Base-by-base conservation (phyloP, 2,797 vertebrate genomes). In the Carapus acus region DNA sequence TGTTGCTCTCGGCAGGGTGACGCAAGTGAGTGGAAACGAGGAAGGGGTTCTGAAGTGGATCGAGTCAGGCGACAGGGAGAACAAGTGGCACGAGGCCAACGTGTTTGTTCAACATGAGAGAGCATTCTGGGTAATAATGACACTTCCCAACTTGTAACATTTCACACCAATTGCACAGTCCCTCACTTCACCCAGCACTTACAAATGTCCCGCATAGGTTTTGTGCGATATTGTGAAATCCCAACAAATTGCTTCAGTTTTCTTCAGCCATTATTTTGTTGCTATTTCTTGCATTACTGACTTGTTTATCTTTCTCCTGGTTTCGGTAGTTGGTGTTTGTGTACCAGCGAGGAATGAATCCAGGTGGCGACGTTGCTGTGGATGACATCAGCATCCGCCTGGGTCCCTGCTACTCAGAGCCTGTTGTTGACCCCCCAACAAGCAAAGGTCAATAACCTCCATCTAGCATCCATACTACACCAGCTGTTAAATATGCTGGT, bases 41-140 rank as follows among this genome's bases (percentile, higher is more conserved):
- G 60, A 71, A 18, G 85, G 83, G 11, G 16, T 34, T 29, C 57
- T 77, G 49, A 65, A 72, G 31, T 90, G 87, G 87, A 74, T 43
- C 23, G 78, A 86, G 49, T 46, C 77, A 2, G 80, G 77, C 64
- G 49, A 79, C 67, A 79, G 73, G n/a, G 83, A 80, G 37, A 58
- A 86, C 47, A 42, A 71, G 43, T 90, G 88, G 87, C 69, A 57
- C 21, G 43, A 40, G 47, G 78, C 56, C 43, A 68, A 16, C 24
- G 20, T 88, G 46, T 36, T 49, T 33, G 36, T 84, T 18, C 46
- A 70, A 47, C 73, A 79, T 20, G 4, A 53, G 23, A 69, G 87
- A 31, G 54, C 83, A 54, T 88, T 87, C 73, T 89, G 87, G 88
- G 88, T 90, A 88, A 73, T 53, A 37, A 47, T 43, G 2, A 45